Conservation (phyloP, 2,888 invertebrate species). For the Hipparchia semele region DNA sequence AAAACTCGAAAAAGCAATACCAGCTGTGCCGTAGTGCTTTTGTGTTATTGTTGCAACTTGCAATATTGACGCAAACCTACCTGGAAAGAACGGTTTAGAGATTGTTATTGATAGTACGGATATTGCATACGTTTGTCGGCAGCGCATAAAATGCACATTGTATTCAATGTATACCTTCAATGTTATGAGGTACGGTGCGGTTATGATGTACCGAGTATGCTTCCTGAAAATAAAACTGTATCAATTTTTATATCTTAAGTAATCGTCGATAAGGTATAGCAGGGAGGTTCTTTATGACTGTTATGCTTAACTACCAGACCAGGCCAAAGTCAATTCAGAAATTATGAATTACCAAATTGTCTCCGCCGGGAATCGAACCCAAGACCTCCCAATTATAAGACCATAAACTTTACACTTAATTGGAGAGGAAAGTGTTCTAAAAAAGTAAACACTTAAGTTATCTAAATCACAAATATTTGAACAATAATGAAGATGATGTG, state of each 20-base stretch:
- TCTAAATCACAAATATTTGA: not conserved
- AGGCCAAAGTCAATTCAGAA: no score
- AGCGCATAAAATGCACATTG: constrained; percentile 6
- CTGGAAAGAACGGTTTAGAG: constrained; percentile 15
- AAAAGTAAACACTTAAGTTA: not conserved
- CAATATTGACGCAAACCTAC: constrained; percentile 19
- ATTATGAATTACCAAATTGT: no score
- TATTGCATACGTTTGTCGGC: constrained; percentile 20
- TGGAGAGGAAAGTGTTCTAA: not conserved
- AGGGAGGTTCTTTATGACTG: no score
- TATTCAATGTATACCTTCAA: constrained; percentile 6
- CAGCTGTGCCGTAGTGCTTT: constrained; percentile 2
- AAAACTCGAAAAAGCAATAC: constrained; percentile 10
- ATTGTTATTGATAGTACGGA: constrained; percentile 20
- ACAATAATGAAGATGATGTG: not conserved
- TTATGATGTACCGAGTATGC: not conserved
- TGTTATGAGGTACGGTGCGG: not conserved
- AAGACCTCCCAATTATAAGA: no score
- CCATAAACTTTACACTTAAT: no score
- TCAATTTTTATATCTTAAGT: no score
- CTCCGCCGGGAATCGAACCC: no score
- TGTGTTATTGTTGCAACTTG: constrained; percentile 18
- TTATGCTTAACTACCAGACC: no score
- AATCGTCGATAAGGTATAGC: no score
- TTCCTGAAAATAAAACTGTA: no score